phyloP scores from a whole-genome alignment of 2,888 invertebrate species.

The Aquatica leii region DNA sequence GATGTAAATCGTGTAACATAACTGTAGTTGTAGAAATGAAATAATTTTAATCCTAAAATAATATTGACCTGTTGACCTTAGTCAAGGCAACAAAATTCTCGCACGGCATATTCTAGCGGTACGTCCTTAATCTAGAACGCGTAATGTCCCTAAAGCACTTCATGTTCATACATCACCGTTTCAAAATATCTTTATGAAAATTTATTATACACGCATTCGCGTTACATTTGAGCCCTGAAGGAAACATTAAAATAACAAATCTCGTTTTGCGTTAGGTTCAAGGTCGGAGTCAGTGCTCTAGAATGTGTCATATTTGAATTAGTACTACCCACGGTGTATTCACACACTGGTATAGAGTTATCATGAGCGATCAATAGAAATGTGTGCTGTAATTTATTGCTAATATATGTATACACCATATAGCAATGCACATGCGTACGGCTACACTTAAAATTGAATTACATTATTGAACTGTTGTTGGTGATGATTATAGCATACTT shows the following conservation, averaged over 20 bases:
- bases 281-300: constrained; percentile 25
- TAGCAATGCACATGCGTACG: constrained; percentile 37
- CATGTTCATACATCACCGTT: constrained; percentile 18
- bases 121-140: constrained; percentile 21
- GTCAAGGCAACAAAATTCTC: constrained; percentile 11
- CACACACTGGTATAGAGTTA: constrained; percentile 40
- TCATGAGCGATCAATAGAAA: constrained; percentile 42
- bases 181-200: constrained; percentile 21
- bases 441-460: constrained; percentile 43
- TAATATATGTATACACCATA: constrained; percentile 35
- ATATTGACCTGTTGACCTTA: constrained; percentile 17
- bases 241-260: constrained; percentile 23
- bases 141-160: constrained; percentile 21
- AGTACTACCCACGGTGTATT: constrained; percentile 24
- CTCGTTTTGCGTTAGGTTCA: constrained; percentile 23
- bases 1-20: not conserved
- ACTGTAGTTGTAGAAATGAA: constrained; percentile 5
- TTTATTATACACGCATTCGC: constrained; percentile 26
- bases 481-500: constrained; percentile 34
- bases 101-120: constrained; percentile 21
- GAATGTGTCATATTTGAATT: constrained; percentile 33
- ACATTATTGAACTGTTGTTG: constrained; percentile 42
- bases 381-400: constrained; percentile 42
- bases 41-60: not conserved
- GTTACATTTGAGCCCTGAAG: constrained; percentile 14